A percentile compares a stretch with the other conserved stretches of the same genome.
phyloP scores from a whole-genome alignment of 2,113 vertebrate species.

The Ifrita kowaldi region DNA sequence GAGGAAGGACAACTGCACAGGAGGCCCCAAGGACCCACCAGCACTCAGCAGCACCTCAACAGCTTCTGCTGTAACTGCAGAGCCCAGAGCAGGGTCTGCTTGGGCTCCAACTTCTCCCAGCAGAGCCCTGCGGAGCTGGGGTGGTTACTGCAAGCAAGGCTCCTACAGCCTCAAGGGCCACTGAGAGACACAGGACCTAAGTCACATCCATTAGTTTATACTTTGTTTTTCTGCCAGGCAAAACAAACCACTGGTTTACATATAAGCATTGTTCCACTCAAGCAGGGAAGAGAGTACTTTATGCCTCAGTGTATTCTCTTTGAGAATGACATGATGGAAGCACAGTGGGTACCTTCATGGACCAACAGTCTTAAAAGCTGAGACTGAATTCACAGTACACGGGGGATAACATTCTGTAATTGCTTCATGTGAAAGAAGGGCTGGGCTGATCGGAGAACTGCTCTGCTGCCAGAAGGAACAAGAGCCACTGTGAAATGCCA shows the following conservation, averaged over 20 bases:
- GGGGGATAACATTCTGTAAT: neutral
- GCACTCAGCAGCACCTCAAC: neutral
- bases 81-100: neutral
- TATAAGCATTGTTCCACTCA: neutral
- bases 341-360: neutral
- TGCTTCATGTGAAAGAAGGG: neutral
- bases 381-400: neutral
- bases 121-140: neutral
- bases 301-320: neutral
- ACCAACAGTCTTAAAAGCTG: neutral
- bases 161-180: neutral
- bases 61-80: neutral
- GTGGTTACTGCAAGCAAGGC: neutral
- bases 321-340: neutral
- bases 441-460: neutral
- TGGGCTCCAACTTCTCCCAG: neutral
- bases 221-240: neutral
- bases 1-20: neutral
- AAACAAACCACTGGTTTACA: neutral
- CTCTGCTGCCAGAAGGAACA: neutral
- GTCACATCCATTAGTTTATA: neutral
- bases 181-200: neutral
- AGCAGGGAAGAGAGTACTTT: neutral
- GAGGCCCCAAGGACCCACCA: neutral
- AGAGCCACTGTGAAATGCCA: neutral